These are phyloP conservation scores for Tarsius wallacei DNA, from an alignment of 2,797 vertebrate genomes.

Conservation along the genomic window DNA sequence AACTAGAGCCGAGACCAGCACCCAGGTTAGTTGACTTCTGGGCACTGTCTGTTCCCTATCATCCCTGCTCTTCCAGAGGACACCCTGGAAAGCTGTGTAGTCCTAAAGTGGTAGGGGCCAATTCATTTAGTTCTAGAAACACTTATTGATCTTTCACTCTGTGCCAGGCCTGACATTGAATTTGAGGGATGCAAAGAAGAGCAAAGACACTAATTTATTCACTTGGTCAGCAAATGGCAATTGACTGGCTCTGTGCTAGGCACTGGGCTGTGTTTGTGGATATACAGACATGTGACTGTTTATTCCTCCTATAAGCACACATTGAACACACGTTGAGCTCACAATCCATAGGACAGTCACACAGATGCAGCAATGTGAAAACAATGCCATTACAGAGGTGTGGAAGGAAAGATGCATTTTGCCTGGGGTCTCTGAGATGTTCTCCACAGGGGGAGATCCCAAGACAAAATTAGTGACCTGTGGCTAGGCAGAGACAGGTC, in stretches of 20 bases:
- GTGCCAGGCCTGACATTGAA: neutral
- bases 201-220: neutral
- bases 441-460: constrained; percentile 79
- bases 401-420: neutral
- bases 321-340: neutral
- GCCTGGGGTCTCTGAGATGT: constrained; percentile 59
- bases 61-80: neutral
- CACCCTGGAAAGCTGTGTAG: neutral
- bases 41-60: neutral
- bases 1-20: neutral
- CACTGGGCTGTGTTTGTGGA: neutral
- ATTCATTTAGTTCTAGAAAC: neutral
- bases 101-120: neutral
- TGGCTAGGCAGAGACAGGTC: constrained; percentile 78
- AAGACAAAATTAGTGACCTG: constrained; percentile 80
- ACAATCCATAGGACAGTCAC: neutral
- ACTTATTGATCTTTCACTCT: neutral
- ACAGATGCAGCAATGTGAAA: neutral
- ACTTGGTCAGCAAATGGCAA: neutral
- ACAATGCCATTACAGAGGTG: neutral
- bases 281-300: neutral
- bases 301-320: neutral
- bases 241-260: neutral
- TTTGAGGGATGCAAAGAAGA: neutral
- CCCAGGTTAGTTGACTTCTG: neutral